Evolutionary conservation across 2,888 invertebrate genomes (phyloP), one percentile per base, ranked within the genome.

Genomic region (Pocota personata): DNA sequence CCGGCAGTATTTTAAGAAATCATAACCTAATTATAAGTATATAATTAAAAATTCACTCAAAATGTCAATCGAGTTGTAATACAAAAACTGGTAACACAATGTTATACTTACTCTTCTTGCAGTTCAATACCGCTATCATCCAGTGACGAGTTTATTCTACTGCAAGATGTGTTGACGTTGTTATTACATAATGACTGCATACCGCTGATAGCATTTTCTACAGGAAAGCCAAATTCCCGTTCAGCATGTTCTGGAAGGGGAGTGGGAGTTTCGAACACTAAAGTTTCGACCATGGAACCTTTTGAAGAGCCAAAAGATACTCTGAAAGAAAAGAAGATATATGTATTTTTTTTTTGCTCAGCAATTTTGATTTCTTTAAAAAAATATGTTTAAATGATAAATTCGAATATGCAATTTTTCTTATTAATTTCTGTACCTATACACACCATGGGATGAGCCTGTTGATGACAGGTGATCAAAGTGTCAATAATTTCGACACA

Each of bases 291-390:
- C 97, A 98, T 97, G 66, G 97, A 97, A 88, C 97, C 97, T 93
- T 97, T 97, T 89, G 97, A 97, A 92, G 97, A 97, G 88, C 97
- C 98, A 93, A 98, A 98, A 64, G 97, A 97, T 88, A 98, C 98
- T 94, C 97, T 98, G 94, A 93, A 93, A 80, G 80, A 88, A 84
- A 88, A 83, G 77, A 12, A 79, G 58, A 43, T 35, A 35, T 24
- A 19, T n/a, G 21, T 50, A 14, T 40, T 40, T 40, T 19, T 48
- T 24, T 46, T 46, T 46, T 46, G 8, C 7, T 30, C 1, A n/a
- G n/a, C n/a, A n/a, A n/a, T n/a, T n/a, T n/a, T n/a, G n/a, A n/a
- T n/a, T n/a, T n/a, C n/a, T n/a, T n/a, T n/a, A n/a, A n/a, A n/a
- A n/a, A n/a, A n/a, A n/a, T n/a, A n/a, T n/a, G n/a, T n/a, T n/a